Conservation (phyloP, 1,140 invertebrate genomes). For the Helicoverpa armigera region DNA sequence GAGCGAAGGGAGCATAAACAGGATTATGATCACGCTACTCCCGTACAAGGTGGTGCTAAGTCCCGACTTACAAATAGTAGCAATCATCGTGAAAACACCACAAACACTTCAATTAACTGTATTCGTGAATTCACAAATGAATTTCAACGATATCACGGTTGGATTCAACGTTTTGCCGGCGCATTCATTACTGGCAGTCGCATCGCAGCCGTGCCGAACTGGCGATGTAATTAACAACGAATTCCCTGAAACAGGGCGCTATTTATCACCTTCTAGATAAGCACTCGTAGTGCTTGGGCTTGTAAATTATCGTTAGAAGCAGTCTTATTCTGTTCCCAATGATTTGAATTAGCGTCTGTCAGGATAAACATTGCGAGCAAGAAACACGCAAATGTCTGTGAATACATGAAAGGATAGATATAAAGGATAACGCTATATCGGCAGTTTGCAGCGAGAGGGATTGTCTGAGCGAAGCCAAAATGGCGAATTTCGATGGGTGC, state of each 20-base stretch:
- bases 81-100: constrained; percentile 46
- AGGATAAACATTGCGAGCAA: constrained; percentile 21
- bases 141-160: constrained; percentile 59
- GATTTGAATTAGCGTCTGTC: constrained; percentile 40
- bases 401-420: constrained; percentile 19
- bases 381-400: constrained; percentile 8
- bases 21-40: constrained; percentile 23
- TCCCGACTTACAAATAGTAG: constrained; percentile 30
- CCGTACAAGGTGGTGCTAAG: constrained; percentile 32
- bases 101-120: constrained; percentile 56
- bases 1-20: constrained; percentile 22
- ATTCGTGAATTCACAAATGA: constrained; percentile 52
- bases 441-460: constrained; percentile 17
- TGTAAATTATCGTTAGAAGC: constrained; percentile 37
- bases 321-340: constrained; percentile 33
- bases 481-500: constrained; percentile 13
- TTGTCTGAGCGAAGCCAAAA: constrained; percentile 13
- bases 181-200: constrained; percentile 63
- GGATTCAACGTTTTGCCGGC: constrained; percentile 57
- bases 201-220: constrained; percentile 51
- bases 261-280: constrained; percentile 44
- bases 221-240: constrained; percentile 65
- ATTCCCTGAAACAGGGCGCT: constrained; percentile 51
- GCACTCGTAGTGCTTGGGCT: constrained; percentile 29
- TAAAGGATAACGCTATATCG: constrained; percentile 40